Conservation (phyloP, 2,113 vertebrate species). For the Syngnathus floridae region DNA sequence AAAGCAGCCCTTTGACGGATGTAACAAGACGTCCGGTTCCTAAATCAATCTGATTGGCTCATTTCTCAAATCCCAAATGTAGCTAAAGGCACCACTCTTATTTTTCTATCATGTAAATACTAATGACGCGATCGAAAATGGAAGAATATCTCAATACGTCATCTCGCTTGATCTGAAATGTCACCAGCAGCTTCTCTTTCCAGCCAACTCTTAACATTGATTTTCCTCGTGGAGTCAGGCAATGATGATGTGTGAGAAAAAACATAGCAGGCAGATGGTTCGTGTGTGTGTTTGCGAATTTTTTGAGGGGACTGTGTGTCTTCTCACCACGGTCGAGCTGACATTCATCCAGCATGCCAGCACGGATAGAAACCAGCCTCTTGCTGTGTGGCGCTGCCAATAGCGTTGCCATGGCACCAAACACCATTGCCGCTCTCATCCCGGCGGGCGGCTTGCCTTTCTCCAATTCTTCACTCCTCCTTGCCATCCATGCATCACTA, state of each 20-base stretch:
- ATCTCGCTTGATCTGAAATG: neutral
- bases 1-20: constrained; percentile 52
- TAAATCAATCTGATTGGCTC: constrained; percentile 28
- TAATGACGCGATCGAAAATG: too few relatives aligned
- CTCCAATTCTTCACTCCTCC: constrained; percentile 13
- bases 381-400: constrained; percentile 44
- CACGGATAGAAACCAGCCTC: constrained; percentile 42
- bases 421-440: constrained; percentile 37
- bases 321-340: constrained; percentile 42
- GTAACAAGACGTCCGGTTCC: constrained; percentile 41
- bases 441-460: constrained; percentile 18
- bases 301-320: constrained; percentile 26
- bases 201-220: neutral
- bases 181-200: neutral
- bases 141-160: neutral
- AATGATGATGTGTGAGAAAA: constrained; percentile 17
- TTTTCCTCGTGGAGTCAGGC: neutral
- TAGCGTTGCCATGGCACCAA: constrained; percentile 58
- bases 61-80: too few relatives aligned
- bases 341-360: constrained; percentile 49
- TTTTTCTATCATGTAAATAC: too few relatives aligned
- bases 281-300: constrained; percentile 15
- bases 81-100: too few relatives aligned
- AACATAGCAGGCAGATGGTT: constrained; percentile 17
- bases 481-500: constrained; percentile 21